phyloP scores from a whole-genome alignment of 2,113 vertebrate species.

The Ellobius talpinus region DNA sequence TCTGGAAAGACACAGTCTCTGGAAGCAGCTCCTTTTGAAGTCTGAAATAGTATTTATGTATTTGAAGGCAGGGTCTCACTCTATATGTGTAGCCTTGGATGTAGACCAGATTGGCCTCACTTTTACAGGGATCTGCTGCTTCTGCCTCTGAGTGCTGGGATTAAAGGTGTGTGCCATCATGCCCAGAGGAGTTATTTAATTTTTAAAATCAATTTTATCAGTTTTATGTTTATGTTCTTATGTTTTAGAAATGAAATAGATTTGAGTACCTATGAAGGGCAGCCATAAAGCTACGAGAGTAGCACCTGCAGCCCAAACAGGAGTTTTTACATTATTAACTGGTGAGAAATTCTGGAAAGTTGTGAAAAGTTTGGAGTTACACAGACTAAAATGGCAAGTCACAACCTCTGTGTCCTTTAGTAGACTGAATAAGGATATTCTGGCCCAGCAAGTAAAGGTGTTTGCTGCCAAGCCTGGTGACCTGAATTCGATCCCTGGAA shows the following conservation, averaged over 20 bases:
- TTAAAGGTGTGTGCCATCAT: neutral
- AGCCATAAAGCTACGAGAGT: neutral
- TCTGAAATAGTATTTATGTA: neutral
- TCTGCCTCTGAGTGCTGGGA: neutral
- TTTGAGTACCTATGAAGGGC: neutral
- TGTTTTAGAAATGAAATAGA: neutral
- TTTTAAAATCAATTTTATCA: neutral
- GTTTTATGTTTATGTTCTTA: no score
- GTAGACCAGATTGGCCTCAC: neutral
- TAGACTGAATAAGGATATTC: neutral
- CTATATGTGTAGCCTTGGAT: neutral
- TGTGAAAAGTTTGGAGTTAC: neutral
- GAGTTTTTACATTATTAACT: neutral
- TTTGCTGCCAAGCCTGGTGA: neutral
- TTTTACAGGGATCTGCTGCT: neutral
- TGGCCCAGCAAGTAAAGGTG: neutral
- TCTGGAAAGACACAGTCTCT: neutral
- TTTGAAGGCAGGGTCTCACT: neutral
- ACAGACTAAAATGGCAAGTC: neutral
- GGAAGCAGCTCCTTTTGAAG: neutral
- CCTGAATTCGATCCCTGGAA: neutral
- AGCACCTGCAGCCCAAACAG: no score
- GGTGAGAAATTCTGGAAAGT: neutral
- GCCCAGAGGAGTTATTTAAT: neutral
- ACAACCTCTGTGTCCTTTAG: neutral